A percentile compares a stretch with the other conserved stretches of the same genome.
phyloP scores from a whole-genome alignment of 2,113 vertebrate species.

The Oophaga pumilio region DNA sequence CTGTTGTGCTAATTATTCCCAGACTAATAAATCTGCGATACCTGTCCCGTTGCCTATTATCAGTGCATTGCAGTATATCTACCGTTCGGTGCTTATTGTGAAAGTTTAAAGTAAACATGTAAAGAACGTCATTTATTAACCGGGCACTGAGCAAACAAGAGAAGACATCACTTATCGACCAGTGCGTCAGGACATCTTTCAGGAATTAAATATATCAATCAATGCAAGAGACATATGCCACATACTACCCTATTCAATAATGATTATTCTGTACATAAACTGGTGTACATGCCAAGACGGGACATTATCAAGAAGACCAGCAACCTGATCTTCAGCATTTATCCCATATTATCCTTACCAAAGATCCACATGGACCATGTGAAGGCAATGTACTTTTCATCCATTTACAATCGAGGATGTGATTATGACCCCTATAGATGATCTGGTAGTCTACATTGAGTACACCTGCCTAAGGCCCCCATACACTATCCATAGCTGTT shows the following conservation, averaged over 20 bases:
- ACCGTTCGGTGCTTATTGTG: not conserved
- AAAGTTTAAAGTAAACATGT: slow-evolving; percentile 33
- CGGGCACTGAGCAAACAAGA: slow-evolving; percentile 2
- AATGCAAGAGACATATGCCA: not conserved
- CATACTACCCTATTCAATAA: not conserved
- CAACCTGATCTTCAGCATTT: not conserved
- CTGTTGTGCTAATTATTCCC: not conserved
- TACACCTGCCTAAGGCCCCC: too few species aligned
- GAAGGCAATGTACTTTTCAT: not conserved
- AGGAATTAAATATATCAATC: not conserved
- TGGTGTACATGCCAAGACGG: not conserved
- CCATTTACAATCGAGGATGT: not conserved
- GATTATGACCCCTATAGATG: not conserved
- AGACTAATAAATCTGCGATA: not conserved
- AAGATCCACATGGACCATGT: not conserved
- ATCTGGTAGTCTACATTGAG: not conserved
- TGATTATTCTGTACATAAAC: not conserved
- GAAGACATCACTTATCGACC: not conserved
- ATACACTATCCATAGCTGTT: too few species aligned
- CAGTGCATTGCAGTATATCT: not conserved
- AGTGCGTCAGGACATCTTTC: not conserved
- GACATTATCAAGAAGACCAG: not conserved
- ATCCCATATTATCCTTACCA: not conserved
- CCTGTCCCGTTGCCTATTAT: not conserved
- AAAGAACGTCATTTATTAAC: slow-evolving; percentile 45